Base-by-base conservation (phyloP, 2,797 vertebrate genomes). In the Calcarius lapponicus region DNA sequence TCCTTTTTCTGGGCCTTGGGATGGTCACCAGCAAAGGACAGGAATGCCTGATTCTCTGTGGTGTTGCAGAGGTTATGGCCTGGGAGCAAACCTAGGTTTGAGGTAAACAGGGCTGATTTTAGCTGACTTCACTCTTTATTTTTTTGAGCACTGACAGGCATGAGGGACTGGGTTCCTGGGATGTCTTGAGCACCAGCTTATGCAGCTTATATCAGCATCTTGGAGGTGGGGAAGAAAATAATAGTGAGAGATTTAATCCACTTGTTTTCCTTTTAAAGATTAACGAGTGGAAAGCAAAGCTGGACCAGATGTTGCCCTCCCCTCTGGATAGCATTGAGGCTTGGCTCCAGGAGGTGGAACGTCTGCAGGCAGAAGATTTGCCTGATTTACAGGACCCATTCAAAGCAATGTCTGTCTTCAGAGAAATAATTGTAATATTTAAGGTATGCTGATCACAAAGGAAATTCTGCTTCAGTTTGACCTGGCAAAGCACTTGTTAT, bases 341-440 rank as follows among this genome's bases (percentile, higher is more conserved):
- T 50, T 99, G 99, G 99, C 97, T 99, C 67, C 97, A 98, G 91
- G 98, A 98, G 34, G 79, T 98, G 0, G 99, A 99, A 95, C 94
- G 71, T 24, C 97, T 98, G 51, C 96, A 98, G 90, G 90, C 95
- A 4, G 98, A 98, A 69, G 98, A 98, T 70, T 96, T 98, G 67
- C 97, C 97, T 1, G 96, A 98, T 73, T 96, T 97, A 5, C 97
- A 97, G 87, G 98, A 98, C 88, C 98, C 98, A 1, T 95, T 95
- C 58, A 97, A 96, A 88, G 98, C 98, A 17, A 97, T 98, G 12
- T 94, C 98, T 80, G 96, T 96, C 32, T 98, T 98, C 56, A 96
- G 97, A 48, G 98, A 98, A 94, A 98, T 98, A 90, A 98, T 98
- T 57, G 95, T 98, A 57, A 95, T 97, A 73, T 98, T 99, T 86